Base-by-base conservation (phyloP, 2,888 invertebrate species). In the Trileptium ribeirensis region DNA sequence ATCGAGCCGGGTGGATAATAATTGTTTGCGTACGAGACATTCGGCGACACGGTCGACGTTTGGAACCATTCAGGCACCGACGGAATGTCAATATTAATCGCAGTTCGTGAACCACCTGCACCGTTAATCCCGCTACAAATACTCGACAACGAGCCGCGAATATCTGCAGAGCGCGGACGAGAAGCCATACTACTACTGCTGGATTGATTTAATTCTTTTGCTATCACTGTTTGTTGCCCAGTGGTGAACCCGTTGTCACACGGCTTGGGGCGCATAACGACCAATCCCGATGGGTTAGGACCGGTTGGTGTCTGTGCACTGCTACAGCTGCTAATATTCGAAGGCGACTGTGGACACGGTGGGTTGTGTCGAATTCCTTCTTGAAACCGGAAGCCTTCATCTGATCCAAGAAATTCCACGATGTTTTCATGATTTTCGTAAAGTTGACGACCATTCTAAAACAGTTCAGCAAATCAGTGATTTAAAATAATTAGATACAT, bases 371-470 rank as follows among this genome's bases (percentile, higher is more conserved):
- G 77, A 15, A 34, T n/a, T 77, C 8, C 8, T 8, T 19, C 8
- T n/a, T 70, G 74, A 70, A 36, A 31, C n/a, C n/a, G 37, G 8
- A 3, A 8, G 3, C 36, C 37, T 77, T 34, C 77, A 8, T 31
- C 29, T 2, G 3, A 3, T 8, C 2, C 3, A 8, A 79, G 31
- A 36, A 74, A 78, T 29, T 79, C 77, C 31, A 37, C 2, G n/a
- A 29, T 1, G 15, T 64, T 31, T 67, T 79, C 78, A 81, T 81
- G 83, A 74, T 83, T 84, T n/a, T 80, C 82, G 38, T 67, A 82
- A 70, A 84, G 70, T 38, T 82, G 83, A n/a, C 81, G 82, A 34
- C 82, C 83, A 81, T 81, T 79, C 83, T 84, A 67, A 37, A 75
- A 81, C 24, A 78, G 3, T n/a, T n/a, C n/a, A n/a, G n/a, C n/a